Base-by-base conservation (phyloP, 2,888 invertebrate genomes). In the Acanthosoma haemorrhoidale region DNA sequence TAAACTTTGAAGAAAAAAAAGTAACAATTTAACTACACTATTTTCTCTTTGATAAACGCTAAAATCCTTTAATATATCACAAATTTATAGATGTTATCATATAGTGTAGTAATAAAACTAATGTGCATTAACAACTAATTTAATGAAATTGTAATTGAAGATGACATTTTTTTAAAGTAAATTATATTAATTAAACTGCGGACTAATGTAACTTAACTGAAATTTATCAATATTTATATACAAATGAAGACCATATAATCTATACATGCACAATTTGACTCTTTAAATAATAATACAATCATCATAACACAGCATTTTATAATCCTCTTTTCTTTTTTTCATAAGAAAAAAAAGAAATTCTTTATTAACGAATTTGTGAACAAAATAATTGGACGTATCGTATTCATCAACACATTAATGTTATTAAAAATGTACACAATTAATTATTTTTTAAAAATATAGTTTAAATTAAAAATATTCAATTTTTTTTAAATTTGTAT, bases 401-500 rank as follows among this genome's bases (percentile, higher is more conserved):
- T n/a, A 38, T 13, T 34, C 21, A 61, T 59, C 32, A 8, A 59
- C 9, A 34, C n/a, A 32, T 34, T 34, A 61, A 36, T 61, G 34
- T 34, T 16, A 36, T 34, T 38, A 25, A 21, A 61, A 13, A 61
- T 61, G 25, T 34, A 61, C 38, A 61, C 36, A 61, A 61, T 34
- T 36, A 5, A n/a, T 38, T 61, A n/a, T 60, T 61, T 61, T 36
- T 36, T 36, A 64, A 64, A 43, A 64, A 64, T 43, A 64, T 64
- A 64, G 64, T 64, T 21, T 29, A 41, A 64, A 64, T 41, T 25
- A 64, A 64, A 64, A 64, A 64, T 64, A 64, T 64, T 25, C 31
- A 43, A 64, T 64, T 64, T 64, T 18, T 64, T 64, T n/a, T n/a
- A n/a, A 29, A 31, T 64, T 64, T 43, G 11, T 64, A 64, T 43